Percentiles rank a stretch among this genome's conserved stretches.
Evolutionary conservation across 2,797 vertebrate genomes (phyloP).

Genomic region (Chloroceryle amazona): DNA sequence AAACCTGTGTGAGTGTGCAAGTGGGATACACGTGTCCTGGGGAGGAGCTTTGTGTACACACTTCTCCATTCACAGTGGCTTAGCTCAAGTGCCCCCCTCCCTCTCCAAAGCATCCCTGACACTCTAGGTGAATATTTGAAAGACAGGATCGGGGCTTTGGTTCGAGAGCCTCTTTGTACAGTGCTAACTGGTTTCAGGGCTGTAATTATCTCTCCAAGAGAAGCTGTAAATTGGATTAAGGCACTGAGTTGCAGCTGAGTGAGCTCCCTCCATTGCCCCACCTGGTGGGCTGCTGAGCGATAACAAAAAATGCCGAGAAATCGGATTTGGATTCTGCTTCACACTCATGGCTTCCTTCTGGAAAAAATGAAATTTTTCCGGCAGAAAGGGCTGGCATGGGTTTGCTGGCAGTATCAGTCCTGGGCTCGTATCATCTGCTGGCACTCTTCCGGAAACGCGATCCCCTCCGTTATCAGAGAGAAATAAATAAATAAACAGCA

Average conservation of each 20-base stretch:
- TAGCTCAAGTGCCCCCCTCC: conserved; percentile 21
- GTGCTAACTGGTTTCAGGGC: conserved; percentile 88
- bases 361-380: conserved; percentile 94
- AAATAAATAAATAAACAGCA: conserved; percentile 82
- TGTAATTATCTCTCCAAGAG: conserved; percentile 94
- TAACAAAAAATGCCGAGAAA: conserved; percentile 91
- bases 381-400: conserved; percentile 90
- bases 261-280: conserved; percentile 93
- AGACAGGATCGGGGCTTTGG: conserved; percentile 73
- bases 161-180: conserved; percentile 75
- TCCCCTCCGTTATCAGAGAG: conserved; percentile 91
- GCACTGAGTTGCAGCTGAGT: conserved; percentile 92
- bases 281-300: conserved; percentile 90
- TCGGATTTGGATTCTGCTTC: conserved; percentile 92
- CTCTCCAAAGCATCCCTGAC: conserved; percentile 56
- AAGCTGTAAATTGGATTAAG: conserved; percentile 96
- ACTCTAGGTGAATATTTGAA: conserved; percentile 73
- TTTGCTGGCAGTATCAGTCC: conserved; percentile 90
- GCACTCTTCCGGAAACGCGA: conserved; percentile 91
- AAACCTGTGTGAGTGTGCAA: neutral
- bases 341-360: conserved; percentile 93
- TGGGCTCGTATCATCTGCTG: conserved; percentile 91
- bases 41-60: neutral
- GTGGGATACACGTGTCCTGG: neutral
- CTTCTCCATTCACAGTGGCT: neutral